Conservation (phyloP, 2,888 invertebrate species). For the Poecilus cupreus region DNA sequence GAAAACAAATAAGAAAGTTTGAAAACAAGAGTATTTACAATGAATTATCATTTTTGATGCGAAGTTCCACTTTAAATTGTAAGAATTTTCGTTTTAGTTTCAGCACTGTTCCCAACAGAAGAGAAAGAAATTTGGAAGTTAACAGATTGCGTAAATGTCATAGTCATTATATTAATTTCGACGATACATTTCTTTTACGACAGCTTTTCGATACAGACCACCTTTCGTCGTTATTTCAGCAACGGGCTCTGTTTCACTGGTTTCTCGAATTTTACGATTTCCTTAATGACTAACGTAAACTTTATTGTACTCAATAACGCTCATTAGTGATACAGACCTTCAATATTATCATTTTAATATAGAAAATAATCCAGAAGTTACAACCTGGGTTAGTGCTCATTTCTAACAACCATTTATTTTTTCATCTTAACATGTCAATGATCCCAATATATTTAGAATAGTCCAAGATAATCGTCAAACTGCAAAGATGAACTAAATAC, state of each 20-base stretch:
- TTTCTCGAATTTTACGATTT: not conserved
- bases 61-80: slow-evolving; percentile 11
- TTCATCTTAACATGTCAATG: no score
- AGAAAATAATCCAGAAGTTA: no score
- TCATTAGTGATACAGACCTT: no score
- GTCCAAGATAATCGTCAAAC: no score
- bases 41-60: slow-evolving; percentile 21
- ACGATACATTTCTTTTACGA: not conserved
- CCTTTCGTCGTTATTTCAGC: not conserved
- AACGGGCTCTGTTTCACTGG: not conserved
- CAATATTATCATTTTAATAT: no score
- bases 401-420: no score
- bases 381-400: no score
- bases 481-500: no score
- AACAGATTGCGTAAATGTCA: not conserved
- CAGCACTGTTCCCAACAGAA: not conserved
- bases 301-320: no score
- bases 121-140: not conserved
- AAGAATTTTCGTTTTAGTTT: not conserved
- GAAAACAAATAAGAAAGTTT: slow-evolving; percentile 19
- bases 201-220: not conserved
- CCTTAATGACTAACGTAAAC: no score
- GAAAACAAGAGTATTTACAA: slow-evolving; percentile 10
- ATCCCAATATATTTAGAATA: no score
- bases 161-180: slow-evolving; percentile 7